A percentile compares a stretch with the other conserved stretches of the same genome.
These are phyloP conservation scores for Scaptomyza parva DNA, from an alignment of 2,888 invertebrate species.

Conservation along the genomic window DNA sequence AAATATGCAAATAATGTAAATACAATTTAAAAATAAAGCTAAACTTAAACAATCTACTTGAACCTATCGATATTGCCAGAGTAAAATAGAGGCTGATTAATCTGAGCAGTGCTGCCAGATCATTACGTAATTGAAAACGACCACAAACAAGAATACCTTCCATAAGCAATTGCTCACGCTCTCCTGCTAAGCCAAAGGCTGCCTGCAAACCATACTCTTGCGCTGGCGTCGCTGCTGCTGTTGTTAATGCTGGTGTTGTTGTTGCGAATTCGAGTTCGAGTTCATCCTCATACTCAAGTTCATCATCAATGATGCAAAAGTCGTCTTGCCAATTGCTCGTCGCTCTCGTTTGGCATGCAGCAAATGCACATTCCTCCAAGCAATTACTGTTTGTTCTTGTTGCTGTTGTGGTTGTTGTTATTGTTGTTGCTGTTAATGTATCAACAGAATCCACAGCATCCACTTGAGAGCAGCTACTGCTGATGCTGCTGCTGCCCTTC, in stretches of 20 bases:
- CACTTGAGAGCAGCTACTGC: slow-evolving; percentile 12
- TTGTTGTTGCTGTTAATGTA: slow-evolving; percentile 5
- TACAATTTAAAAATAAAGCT: slow-evolving; percentile 1
- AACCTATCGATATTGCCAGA: slow-evolving; percentile 19
- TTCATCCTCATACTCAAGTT: slow-evolving; percentile 81
- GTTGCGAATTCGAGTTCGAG: slow-evolving; percentile 52
- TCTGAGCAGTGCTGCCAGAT: slow-evolving; percentile 32
- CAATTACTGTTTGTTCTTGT: slow-evolving; percentile 22
- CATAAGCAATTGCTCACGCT: slow-evolving; percentile 75
- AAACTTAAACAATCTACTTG: slow-evolving; percentile 9
- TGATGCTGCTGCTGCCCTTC: slow-evolving; percentile 17
- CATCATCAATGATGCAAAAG: slow-evolving; percentile 69
- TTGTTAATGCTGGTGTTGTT: slow-evolving; percentile 18
- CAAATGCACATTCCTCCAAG: slow-evolving; percentile 66
- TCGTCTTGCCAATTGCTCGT: slow-evolving; percentile 48
- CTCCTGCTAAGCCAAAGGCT: slow-evolving; percentile 31
- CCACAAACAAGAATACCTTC: slow-evolving; percentile 75
- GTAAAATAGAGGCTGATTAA: background rate
- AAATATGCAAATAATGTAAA: background rate
- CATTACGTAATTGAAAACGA: slow-evolving; percentile 30
- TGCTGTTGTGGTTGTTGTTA: slow-evolving; percentile 3
- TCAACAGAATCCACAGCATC: slow-evolving; percentile 46
- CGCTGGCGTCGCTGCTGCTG: slow-evolving; percentile 30
- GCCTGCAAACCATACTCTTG: slow-evolving; percentile 25
- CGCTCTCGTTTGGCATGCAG: slow-evolving; percentile 60